Evolutionary conservation across 2,797 vertebrate species (phyloP).

Genomic region (Tragelaphus eurycerus): DNA sequence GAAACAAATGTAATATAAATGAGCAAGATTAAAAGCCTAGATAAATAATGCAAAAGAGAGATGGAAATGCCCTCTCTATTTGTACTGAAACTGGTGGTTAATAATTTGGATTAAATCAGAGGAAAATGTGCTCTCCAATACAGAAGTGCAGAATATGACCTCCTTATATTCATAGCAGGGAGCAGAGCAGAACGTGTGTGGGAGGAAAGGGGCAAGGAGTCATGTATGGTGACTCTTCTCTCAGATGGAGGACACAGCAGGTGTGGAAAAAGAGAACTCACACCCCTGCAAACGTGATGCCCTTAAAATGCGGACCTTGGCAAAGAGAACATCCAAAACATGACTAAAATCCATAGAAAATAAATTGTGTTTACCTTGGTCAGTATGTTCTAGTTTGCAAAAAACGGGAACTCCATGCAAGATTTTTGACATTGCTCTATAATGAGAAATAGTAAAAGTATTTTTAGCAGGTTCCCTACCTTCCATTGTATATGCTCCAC

Average conservation of each 20-base stretch:
- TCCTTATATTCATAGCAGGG: neutral
- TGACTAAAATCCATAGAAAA: neutral
- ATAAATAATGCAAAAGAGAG: neutral
- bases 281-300: fast-evolving
- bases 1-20: neutral
- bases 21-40: neutral
- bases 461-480: neutral
- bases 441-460: neutral
- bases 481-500: neutral
- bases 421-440: neutral
- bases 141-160: neutral
- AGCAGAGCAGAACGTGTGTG: neutral
- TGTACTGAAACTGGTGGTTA: neutral
- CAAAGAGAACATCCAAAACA: neutral
- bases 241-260: neutral
- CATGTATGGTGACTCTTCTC: neutral
- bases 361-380: neutral
- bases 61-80: neutral
- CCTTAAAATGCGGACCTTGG: neutral
- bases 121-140: neutral
- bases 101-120: neutral
- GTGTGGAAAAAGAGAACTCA: neutral
- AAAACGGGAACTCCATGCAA: neutral
- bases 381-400: neutral
- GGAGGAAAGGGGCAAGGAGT: neutral